Conservation (phyloP, 2,888 invertebrate genomes). For the Tanaodytes sp. region DNA sequence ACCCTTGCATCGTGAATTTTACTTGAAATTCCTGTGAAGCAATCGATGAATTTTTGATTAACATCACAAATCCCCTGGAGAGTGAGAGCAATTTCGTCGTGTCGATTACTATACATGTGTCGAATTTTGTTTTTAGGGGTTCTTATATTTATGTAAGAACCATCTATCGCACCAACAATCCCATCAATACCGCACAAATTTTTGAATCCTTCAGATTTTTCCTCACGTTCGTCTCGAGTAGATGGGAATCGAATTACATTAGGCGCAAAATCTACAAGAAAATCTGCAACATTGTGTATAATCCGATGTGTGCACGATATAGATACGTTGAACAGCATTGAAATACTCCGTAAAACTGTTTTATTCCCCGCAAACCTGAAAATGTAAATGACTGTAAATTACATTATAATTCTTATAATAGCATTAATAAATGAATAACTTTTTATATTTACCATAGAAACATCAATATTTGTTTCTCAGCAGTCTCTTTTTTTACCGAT, state of each 20-base stretch:
- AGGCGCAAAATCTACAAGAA: slow-evolving; percentile 13
- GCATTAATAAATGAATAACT: background rate
- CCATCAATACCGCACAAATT: slow-evolving; percentile 14
- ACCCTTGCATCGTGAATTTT: slow-evolving; percentile 24
- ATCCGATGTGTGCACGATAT: slow-evolving; percentile 1
- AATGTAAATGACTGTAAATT: background rate
- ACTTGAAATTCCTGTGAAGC: slow-evolving; percentile 13
- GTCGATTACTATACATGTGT: slow-evolving; percentile 14
- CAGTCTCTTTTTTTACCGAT: too few relatives aligned
- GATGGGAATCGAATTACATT: background rate
- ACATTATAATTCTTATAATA: slow-evolving; percentile 1
- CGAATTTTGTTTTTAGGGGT: slow-evolving; percentile 8
- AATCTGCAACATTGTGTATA: background rate
- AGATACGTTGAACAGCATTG: slow-evolving; percentile 1
- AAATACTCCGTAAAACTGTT: background rate
- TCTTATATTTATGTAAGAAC: slow-evolving; percentile 6
- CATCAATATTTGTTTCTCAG: slow-evolving; percentile 4
- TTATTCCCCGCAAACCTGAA: slow-evolving; percentile 16
- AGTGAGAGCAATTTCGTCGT: slow-evolving; percentile 10
- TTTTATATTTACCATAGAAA: slow-evolving; percentile 9
- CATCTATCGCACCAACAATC: slow-evolving; percentile 19
- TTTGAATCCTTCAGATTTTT: background rate
- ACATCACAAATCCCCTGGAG: slow-evolving; percentile 21
- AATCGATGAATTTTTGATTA: slow-evolving; percentile 18
- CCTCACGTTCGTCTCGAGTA: slow-evolving; percentile 8